Evolutionary conservation across 2,797 vertebrate species (phyloP).

Genomic region (Muscicapa comitata): DNA sequence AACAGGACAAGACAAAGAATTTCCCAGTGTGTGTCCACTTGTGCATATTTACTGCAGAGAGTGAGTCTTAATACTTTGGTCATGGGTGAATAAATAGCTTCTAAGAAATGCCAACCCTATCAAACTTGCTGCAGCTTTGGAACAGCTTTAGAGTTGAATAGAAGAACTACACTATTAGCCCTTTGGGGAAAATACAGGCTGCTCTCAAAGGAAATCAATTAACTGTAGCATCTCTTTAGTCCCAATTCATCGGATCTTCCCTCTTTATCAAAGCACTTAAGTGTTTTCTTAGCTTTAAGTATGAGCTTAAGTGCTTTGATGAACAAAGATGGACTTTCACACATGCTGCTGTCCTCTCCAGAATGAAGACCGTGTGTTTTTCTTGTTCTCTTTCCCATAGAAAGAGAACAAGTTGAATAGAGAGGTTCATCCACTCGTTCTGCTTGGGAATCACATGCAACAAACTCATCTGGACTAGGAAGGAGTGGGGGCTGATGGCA

Average conservation of each 20-base stretch:
- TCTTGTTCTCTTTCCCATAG: background rate
- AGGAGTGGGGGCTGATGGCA: background rate
- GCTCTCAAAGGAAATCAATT: conserved; percentile 45
- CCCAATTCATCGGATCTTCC: background rate
- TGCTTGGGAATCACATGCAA: background rate
- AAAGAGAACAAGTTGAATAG: background rate
- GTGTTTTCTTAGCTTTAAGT: conserved; percentile 28
- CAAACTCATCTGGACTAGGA: background rate
- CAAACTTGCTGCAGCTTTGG: conserved; percentile 41
- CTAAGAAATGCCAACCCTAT: conserved; percentile 60
- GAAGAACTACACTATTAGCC: conserved; percentile 3
- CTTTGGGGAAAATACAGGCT: background rate
- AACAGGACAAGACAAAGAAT: conserved; percentile 66
- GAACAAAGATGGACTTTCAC: conserved; percentile 17
- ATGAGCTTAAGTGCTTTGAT: background rate
- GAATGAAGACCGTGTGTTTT: background rate
- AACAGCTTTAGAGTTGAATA: background rate
- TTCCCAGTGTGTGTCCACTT: conserved; percentile 61
- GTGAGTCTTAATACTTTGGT: conserved; percentile 42
- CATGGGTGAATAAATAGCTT: conserved; percentile 72
- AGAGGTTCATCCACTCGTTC: background rate
- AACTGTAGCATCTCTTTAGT: conserved; percentile 30
- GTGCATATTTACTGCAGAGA: conserved; percentile 51
- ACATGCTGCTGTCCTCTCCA: background rate
- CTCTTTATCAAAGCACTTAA: conserved; percentile 22